Base-by-base conservation (phyloP, 2,888 invertebrate species). In the Cylloceria caligata region DNA sequence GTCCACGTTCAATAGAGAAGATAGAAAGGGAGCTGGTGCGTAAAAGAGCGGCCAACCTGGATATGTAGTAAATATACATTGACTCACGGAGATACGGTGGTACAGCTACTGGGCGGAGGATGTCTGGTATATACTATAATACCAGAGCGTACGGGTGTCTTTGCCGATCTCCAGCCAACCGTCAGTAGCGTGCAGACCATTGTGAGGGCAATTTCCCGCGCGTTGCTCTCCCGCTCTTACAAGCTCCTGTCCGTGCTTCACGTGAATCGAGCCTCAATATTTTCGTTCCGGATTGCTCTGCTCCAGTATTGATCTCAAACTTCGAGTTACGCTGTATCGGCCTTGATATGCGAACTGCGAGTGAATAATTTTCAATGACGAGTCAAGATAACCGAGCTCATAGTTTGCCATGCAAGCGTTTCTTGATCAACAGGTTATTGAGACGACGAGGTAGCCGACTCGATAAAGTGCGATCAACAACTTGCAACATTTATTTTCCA, bases 171-270 rank as follows among this genome's bases (percentile, higher is more conserved):
- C 72, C 71, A 84, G 84, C 72, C 72, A 83, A 81, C 76, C 86
- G 34, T 86, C 88, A 88, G 88, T 87, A 82, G 82, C 82, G 86
- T 85, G 85, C 84, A 84, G 86, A 80, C 84, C 71, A 78, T 76
- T 79, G 85, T 75, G 73, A 83, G 83, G 78, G 83, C 74, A 71
- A 78, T 72, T 82, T 47, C 67, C 74, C 72, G 72, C 62, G 77
- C 55, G 57, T 64, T 4, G 7, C 45, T 5, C 30, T 21, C 65
- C 34, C 67, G 45, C 19, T 67, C 16, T 62, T 27, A 24, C 24
- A 13, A 21, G n/a, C n/a, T n/a, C n/a, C n/a, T n/a, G n/a, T n/a
- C n/a, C n/a, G n/a, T n/a, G n/a, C n/a, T n/a, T 5, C 16, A 9
- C 36, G 60, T 34, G 9, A 36, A 36, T 60, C 16, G 16, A 55